These are phyloP conservation scores for Sinhomidia bicolor DNA, from an alignment of 2,888 invertebrate genomes.

Conservation along the genomic window DNA sequence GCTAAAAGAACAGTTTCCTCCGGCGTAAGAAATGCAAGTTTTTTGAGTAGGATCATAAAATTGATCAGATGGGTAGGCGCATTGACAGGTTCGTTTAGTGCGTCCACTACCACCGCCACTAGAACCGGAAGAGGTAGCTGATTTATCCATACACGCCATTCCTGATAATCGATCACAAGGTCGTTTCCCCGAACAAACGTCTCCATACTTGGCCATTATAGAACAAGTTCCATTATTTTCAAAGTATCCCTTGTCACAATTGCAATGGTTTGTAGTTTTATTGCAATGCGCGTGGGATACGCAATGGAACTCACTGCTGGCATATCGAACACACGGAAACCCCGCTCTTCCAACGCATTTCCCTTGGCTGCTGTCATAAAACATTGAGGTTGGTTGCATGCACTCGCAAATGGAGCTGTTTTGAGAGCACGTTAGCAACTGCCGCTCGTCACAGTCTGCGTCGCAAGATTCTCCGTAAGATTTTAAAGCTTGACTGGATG, in stretches of 20 bases:
- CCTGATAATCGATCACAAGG: slow-evolving; percentile 67
- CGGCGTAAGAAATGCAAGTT: slow-evolving; percentile 69
- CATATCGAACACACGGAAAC: slow-evolving; percentile 55
- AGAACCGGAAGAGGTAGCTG: background rate
- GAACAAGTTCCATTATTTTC: slow-evolving; percentile 74
- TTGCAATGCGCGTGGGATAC: slow-evolving; percentile 63
- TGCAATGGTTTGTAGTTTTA: slow-evolving; percentile 42
- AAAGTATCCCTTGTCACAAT: slow-evolving; percentile 71
- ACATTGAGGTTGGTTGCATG: slow-evolving; percentile 68
- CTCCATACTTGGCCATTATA: slow-evolving; percentile 72
- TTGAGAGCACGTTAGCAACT: slow-evolving; percentile 64
- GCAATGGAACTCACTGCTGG: slow-evolving; percentile 62
- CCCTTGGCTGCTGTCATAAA: slow-evolving; percentile 56
- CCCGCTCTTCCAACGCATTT: slow-evolving; percentile 66
- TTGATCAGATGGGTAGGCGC: slow-evolving; percentile 70
- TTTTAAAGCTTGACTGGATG: slow-evolving; percentile 65
- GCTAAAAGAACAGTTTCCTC: slow-evolving; percentile 72
- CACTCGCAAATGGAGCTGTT: slow-evolving; percentile 71
- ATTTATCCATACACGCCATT: slow-evolving; percentile 61
- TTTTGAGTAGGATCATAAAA: slow-evolving; percentile 57
- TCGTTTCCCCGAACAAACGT: slow-evolving; percentile 65
- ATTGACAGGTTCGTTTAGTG: slow-evolving; percentile 60
- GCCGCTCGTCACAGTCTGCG: slow-evolving; percentile 73
- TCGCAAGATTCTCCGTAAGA: slow-evolving; percentile 70
- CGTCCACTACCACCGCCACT: background rate